Conservation (phyloP, 2,888 invertebrate species). For the Drosophila acutilabella region DNA sequence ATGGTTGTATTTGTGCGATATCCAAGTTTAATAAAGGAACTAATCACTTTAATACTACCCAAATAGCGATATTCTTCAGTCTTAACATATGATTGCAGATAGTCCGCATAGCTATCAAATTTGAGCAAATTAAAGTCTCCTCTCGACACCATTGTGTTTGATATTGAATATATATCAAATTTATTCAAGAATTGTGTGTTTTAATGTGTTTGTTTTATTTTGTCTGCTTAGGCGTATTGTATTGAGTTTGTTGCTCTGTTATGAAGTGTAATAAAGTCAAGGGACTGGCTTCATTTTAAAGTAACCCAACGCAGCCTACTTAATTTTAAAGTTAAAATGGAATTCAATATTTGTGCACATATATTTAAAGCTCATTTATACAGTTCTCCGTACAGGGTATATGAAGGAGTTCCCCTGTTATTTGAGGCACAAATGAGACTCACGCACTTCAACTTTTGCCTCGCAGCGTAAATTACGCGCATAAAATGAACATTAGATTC, state of each 20-base stretch:
- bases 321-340: not conserved
- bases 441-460: constrained; percentile 36
- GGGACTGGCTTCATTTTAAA: not conserved
- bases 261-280: not conserved
- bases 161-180: not conserved
- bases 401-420: constrained; percentile 13
- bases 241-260: constrained; percentile 4
- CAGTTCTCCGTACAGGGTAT: constrained; percentile 10
- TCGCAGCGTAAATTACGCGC: constrained; percentile 76
- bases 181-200: not conserved
- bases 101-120: constrained; percentile 89
- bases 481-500: constrained; percentile 81
- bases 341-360: not conserved
- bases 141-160: constrained; percentile 11
- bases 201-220: not conserved
- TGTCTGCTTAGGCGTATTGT: not conserved
- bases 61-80: constrained; percentile 91
- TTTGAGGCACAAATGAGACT: constrained; percentile 30
- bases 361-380: constrained; percentile 26
- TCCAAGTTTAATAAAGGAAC: constrained; percentile 91
- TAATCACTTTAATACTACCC: constrained; percentile 89
- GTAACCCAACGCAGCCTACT: not conserved
- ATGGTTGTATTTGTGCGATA: constrained; percentile 86
- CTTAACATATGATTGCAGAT: constrained; percentile 91
- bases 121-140: constrained; percentile 64